phyloP scores from a whole-genome alignment of 2,797 vertebrate species.

The Masticophis lateralis region DNA sequence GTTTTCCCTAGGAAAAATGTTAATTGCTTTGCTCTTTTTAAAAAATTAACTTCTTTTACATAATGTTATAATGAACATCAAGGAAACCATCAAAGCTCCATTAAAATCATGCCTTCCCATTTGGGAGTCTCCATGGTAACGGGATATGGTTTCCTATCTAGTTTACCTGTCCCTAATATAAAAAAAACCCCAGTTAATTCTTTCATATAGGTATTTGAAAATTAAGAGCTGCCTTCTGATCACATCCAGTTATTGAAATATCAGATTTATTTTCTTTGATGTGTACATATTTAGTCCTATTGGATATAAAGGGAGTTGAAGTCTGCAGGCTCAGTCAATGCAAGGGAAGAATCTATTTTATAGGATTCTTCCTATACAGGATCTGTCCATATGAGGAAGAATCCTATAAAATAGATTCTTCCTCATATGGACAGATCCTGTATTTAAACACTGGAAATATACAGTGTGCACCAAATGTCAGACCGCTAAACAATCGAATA shows the following conservation, averaged over 20 bases:
- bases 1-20: slow-evolving; percentile 27
- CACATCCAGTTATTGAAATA: not conserved
- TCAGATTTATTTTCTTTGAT: not conserved
- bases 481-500: not conserved
- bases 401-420: not conserved
- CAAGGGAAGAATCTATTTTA: not conserved
- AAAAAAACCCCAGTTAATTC: slow-evolving; percentile 20
- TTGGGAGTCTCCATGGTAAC: slow-evolving; percentile 66
- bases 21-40: slow-evolving; percentile 38
- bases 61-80: slow-evolving; percentile 64
- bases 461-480: not conserved
- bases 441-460: not conserved
- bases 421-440: too few relatives aligned
- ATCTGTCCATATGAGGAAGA: too few relatives aligned
- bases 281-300: not conserved
- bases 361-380: not conserved
- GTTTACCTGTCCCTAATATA: slow-evolving; percentile 39
- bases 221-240: slow-evolving; percentile 30
- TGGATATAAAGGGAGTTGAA: not conserved
- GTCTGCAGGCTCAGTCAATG: too few relatives aligned
- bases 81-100: slow-evolving; percentile 64
- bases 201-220: slow-evolving; percentile 43
- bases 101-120: slow-evolving; percentile 57
- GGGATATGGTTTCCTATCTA: slow-evolving; percentile 43
- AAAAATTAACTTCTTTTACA: slow-evolving; percentile 38